Evolutionary conservation across 2,888 invertebrate genomes (phyloP).

Genomic region (Nesidiocoris tenuis): DNA sequence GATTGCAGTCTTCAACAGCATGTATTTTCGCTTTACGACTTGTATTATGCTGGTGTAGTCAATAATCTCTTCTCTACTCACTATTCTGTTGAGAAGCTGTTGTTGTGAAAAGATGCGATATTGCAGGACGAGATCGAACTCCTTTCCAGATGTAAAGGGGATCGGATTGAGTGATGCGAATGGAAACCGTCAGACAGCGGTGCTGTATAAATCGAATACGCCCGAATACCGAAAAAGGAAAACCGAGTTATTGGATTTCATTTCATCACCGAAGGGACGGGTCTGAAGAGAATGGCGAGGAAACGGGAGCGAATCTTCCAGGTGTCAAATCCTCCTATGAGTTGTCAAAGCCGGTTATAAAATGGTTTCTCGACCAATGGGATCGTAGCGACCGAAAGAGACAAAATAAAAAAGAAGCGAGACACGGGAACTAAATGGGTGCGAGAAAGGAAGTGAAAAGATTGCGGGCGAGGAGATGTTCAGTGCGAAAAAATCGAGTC

Average conservation of each 20-base stretch:
- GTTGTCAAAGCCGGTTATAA: slow-evolving; percentile 42
- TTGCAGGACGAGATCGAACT: not conserved
- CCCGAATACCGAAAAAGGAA: slow-evolving; percentile 12
- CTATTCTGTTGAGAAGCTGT: not conserved
- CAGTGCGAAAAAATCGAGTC: slow-evolving; percentile 25
- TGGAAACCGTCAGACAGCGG: slow-evolving; percentile 6
- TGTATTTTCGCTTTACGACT: too few relatives aligned
- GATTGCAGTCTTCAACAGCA: too few relatives aligned
- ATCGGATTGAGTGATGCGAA: slow-evolving; percentile 34
- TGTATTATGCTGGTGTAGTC: too few relatives aligned
- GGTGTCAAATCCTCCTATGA: slow-evolving; percentile 36
- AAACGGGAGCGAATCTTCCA: slow-evolving; percentile 26
- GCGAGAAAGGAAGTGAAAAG: slow-evolving; percentile 1
- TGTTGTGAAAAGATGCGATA: not conserved
- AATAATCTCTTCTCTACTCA: too few relatives aligned
- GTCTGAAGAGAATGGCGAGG: slow-evolving; percentile 13
- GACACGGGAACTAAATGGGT: not conserved
- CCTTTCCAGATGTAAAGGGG: not conserved
- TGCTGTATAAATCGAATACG: not conserved
- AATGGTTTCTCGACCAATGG: slow-evolving; percentile 30
- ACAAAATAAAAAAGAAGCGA: not conserved
- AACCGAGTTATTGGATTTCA: slow-evolving; percentile 39
- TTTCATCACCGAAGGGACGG: slow-evolving; percentile 21
- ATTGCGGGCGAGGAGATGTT: slow-evolving; percentile 9
- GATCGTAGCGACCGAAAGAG: not conserved